Evolutionary conservation across 2,888 invertebrate species (phyloP).

Genomic region (Brenthis daphne): DNA sequence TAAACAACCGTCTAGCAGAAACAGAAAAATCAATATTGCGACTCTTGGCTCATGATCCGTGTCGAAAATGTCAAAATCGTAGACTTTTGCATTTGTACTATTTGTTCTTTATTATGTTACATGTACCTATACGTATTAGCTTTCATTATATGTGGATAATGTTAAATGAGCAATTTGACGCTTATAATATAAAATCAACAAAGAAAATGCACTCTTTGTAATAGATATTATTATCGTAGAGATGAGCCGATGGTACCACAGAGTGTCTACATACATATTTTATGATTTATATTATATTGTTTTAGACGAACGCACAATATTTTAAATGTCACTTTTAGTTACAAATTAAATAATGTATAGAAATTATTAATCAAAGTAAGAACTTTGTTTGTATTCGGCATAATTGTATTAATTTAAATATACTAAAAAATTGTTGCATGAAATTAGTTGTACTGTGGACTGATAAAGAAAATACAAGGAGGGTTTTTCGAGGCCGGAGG

Average conservation of each 20-base stretch:
- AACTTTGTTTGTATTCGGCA: background rate
- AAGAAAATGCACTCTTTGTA: background rate
- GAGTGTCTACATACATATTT: no score
- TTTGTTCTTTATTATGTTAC: background rate
- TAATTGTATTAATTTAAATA: constrained; percentile 18
- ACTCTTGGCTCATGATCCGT: constrained; percentile 8
- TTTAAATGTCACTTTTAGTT: no score
- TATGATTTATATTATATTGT: no score
- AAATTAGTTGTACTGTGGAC: constrained; percentile 35
- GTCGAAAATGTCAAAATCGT: background rate
- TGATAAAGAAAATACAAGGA: constrained; percentile 58
- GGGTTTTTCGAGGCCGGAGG: constrained; percentile 51
- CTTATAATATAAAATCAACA: background rate
- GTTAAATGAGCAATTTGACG: no score
- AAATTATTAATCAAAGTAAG: no score
- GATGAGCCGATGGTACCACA: no score
- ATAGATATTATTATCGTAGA: background rate
- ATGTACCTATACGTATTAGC: background rate
- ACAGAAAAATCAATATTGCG: constrained; percentile 12
- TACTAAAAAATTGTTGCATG: constrained; percentile 26
- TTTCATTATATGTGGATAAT: no score
- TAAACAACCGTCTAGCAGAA: background rate
- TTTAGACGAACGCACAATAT: no score
- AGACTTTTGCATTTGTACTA: constrained; percentile 1
- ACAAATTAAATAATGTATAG: no score